Evolutionary conservation across 2,888 invertebrate species (phyloP).

Genomic region (Cosmorhoe ocellata): DNA sequence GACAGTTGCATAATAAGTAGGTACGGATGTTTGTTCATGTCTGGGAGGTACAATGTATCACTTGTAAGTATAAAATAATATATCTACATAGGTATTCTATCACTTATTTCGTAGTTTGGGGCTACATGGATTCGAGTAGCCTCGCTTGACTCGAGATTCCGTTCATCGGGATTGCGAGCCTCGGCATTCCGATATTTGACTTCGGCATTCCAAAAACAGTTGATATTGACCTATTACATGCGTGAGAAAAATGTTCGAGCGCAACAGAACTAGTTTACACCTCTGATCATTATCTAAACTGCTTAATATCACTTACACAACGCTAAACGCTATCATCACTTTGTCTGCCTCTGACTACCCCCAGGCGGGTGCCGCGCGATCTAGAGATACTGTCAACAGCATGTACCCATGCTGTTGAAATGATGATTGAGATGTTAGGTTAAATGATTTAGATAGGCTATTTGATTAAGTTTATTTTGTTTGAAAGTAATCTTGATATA

Average conservation of each 20-base stretch:
- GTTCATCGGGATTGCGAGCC: too few relatives aligned
- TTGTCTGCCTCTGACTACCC: slow-evolving; percentile 9
- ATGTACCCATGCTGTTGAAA: slow-evolving; percentile 17
- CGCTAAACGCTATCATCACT: slow-evolving; percentile 20
- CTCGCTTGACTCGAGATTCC: too few relatives aligned
- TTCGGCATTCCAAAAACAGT: too few relatives aligned
- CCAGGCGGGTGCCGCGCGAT: slow-evolving; percentile 17
- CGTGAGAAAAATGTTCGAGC: slow-evolving; percentile 6
- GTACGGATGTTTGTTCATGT: too few relatives aligned
- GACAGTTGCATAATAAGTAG: too few relatives aligned
- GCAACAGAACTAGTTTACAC: slow-evolving; percentile 3
- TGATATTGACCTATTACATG: too few relatives aligned
- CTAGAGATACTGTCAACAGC: slow-evolving; percentile 11
- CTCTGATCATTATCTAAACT: slow-evolving; percentile 20
- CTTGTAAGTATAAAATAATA: too few relatives aligned
- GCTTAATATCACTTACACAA: slow-evolving; percentile 21
- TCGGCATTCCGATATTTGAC: too few relatives aligned
- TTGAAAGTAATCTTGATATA: slow-evolving; percentile 4
- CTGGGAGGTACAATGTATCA: too few relatives aligned
- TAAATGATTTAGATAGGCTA: slow-evolving; percentile 16
- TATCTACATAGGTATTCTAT: too few relatives aligned
- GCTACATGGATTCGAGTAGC: too few relatives aligned
- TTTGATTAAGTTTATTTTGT: slow-evolving; percentile 15
- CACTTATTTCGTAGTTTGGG: too few relatives aligned
- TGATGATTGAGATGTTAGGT: slow-evolving; percentile 27